Conservation (phyloP, 37 sponge, comb jelly and placozoan species). For the Axinella damicornis region DNA sequence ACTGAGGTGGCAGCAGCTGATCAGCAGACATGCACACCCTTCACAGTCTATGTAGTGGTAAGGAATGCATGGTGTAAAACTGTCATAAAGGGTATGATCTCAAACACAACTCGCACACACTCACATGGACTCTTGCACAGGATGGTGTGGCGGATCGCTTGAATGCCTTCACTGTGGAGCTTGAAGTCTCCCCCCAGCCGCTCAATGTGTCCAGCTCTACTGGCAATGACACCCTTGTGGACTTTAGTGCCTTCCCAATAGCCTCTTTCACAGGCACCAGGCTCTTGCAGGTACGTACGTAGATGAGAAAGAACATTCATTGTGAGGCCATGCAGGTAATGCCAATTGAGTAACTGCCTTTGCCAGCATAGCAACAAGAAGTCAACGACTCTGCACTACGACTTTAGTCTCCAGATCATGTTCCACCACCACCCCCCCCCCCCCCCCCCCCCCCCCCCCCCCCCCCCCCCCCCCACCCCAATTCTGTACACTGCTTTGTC, state of each 20-base stretch:
- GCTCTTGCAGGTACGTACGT: not conserved
- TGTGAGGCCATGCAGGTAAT: too few species aligned
- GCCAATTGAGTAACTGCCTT: too few species aligned
- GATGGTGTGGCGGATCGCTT: conserved; percentile 7
- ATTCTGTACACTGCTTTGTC: too few species aligned
- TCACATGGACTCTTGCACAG: not conserved
- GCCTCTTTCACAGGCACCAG: not conserved
- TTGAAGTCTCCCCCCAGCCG: not conserved
- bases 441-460: too few species aligned
- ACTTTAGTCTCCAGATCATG: too few species aligned
- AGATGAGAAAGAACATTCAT: too few species aligned
- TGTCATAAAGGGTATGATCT: too few species aligned
- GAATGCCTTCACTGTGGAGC: conserved; percentile 26
- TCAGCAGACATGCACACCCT: not conserved
- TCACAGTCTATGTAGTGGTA: conserved; percentile 1
- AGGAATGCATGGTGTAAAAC: not conserved
- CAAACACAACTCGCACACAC: too few species aligned
- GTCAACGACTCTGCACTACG: too few species aligned
- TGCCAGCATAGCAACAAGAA: too few species aligned
- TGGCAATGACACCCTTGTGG: conserved; percentile 1
- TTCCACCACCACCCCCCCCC: too few species aligned
- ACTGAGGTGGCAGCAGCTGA: not conserved
- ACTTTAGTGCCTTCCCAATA: conserved; percentile 24
- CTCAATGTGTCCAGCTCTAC: not conserved
- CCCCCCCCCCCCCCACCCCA: too few species aligned